Percentiles rank a stretch among this genome's conserved stretches.
Conservation (phyloP, 2,797 vertebrate species). For the Serranus cabrilla region DNA sequence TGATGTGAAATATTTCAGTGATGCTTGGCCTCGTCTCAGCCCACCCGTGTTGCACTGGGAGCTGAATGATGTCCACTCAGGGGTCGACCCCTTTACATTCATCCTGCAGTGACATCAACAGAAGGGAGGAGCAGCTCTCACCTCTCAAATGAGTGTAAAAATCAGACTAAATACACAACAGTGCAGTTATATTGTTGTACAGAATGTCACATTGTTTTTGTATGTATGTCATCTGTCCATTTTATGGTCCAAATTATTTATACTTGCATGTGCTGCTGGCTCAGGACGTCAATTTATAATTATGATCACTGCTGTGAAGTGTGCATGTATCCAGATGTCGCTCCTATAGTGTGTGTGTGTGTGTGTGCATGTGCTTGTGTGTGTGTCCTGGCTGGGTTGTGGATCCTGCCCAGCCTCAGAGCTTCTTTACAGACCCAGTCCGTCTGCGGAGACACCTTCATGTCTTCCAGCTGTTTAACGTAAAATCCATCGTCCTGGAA, state of each 20-base stretch:
- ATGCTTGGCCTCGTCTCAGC: too few species aligned
- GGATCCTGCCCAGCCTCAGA: slow-evolving; percentile 25
- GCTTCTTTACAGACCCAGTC: slow-evolving; percentile 28
- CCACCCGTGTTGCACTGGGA: too few species aligned
- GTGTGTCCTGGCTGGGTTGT: not conserved
- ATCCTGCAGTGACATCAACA: not conserved
- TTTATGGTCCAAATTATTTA: slow-evolving; percentile 9
- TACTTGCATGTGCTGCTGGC: slow-evolving; percentile 18
- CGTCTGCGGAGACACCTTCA: slow-evolving; percentile 35
- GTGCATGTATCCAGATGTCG: slow-evolving; percentile 31
- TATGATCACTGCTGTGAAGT: slow-evolving; percentile 35
- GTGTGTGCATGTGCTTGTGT: slow-evolving; percentile 10
- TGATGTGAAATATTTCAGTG: too few species aligned
- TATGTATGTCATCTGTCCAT: slow-evolving; percentile 8
- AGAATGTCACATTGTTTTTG: slow-evolving; percentile 13
- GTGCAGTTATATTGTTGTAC: not conserved
- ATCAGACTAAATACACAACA: not conserved
- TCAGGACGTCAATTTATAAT: slow-evolving; percentile 18
- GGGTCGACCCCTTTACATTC: not conserved
- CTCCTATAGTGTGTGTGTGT: not conserved
- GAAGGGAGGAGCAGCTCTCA: slow-evolving; percentile 5
- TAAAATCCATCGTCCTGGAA: slow-evolving; percentile 11
- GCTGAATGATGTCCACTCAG: slow-evolving; percentile 4
- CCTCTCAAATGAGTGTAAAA: not conserved
- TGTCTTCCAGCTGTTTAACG: slow-evolving; percentile 37